Evolutionary conservation across 1,140 invertebrate genomes (phyloP), one percentile per base, ranked within the genome.

Genomic region (Archivesica marissinica): DNA sequence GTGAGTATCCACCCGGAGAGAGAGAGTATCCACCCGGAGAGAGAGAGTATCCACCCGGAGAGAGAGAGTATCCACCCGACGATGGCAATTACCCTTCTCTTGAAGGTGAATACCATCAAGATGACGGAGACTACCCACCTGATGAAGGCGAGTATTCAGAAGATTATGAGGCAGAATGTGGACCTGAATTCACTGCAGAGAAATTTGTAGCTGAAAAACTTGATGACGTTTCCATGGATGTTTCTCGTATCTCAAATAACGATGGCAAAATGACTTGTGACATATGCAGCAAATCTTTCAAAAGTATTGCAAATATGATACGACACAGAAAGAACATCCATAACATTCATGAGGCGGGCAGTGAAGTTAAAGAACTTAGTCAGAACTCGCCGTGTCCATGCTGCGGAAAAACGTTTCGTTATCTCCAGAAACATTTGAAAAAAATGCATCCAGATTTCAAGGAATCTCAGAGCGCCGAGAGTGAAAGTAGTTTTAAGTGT

Each of bases 131-230:
- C 1, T 61, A 39, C 35, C 13, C 52, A 38, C 25, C 72, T 15
- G 35, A 33, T 6, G 61, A 78, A 44, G 64, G 30, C 17, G 75
- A 59, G 47, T 47, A 56, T 59, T 47, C 70, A 33, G 82, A 64
- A 35, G 33, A 75, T 13, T 72, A 28, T 56, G 64, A 81, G 15
- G 28, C 39, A 38, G 70, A 61, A 2, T 38, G 17, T 3, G 70
- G 39, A 17, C 11, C 20, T 4, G 54, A 64, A n/a, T 83, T 74
- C 33, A 75, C 56, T 11, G 80, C 80, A 15, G 80, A 83, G 44
- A 83, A 83, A 47, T 75, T 83, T 61, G 56, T 64, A 61, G 70
- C 80, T 2, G 79, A 82, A 47, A 72, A 70, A 72, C 44, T 82
- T 38, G n/a, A n/a, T n/a, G n/a, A n/a, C n/a, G 79, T 82, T 13